Evolutionary conservation across 92 coral and sea anemone species (phyloP), one percentile per base, ranked within the genome.

Genomic region (Pocillopora grandis): DNA sequence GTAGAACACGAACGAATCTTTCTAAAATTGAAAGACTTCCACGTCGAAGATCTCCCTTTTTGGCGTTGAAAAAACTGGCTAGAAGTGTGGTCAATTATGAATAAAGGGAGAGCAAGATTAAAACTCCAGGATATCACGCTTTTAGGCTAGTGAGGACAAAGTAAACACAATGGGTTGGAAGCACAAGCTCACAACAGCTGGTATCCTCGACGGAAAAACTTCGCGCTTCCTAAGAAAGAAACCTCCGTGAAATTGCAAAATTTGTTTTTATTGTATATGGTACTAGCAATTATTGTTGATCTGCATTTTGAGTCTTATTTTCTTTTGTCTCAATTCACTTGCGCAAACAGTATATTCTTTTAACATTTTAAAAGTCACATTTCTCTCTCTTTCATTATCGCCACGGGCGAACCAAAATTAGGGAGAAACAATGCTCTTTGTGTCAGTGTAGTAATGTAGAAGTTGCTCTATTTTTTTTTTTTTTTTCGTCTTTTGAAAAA

Each of bases 21-120:
- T 33, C 48, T 68, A 5, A 33, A 68, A 68, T 23, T 68, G 17
- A 68, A 37, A 15, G 57, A 18, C 56, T 36, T 70, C 42, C 75
- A 4, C 36, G 75, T 70, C 9, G 52, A 42, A 35, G 75, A 70
- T 37, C 42, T 55, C 56, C 33, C 5, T 7, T 70, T 19, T 36
- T 70, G 20, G 75, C 56, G 36, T 70, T 70, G 11, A 20, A 42
- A 42, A 42, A 42, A 42, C 52, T 42, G 52, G 52, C 8, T 7
- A 83, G 66, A 62, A 64, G 73, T 83, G 80, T 72, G 80, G 86
- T 83, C 74, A 83, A 83, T 83, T 83, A 83, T 52, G 74, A 63
- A 55, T 80, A 61, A 74, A 74, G 74, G 31, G 55, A 23, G 66
- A 18, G 15, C 71, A 72, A 83, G 86, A 83, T 83, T 83, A 74